Evolutionary conservation across 2,888 invertebrate species (phyloP).

Genomic region (Pecten maximus): DNA sequence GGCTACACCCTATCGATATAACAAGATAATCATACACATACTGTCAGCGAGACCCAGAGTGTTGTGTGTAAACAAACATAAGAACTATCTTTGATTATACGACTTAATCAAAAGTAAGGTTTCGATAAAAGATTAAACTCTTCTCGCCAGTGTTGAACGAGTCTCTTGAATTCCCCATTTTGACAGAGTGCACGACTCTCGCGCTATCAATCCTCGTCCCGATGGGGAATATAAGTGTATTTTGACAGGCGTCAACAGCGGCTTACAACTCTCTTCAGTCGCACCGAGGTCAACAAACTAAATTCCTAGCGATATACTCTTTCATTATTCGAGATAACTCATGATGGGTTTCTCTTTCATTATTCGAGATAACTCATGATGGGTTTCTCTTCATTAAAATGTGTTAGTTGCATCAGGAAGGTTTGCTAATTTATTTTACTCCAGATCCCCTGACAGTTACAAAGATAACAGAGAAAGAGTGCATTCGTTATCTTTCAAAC

Average conservation of each 20-base stretch:
- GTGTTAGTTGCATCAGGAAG: not conserved
- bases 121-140: not conserved
- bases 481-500: not conserved
- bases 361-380: not conserved
- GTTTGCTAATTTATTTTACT: not conserved
- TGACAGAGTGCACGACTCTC: not conserved
- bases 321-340: not conserved
- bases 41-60: not conserved
- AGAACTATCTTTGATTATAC: not conserved
- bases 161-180: not conserved
- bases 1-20: not conserved
- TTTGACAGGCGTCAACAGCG: not conserved
- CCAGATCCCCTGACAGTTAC: not conserved
- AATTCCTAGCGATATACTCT: not conserved
- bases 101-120: not conserved
- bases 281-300: not conserved
- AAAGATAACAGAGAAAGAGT: not conserved
- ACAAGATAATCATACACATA: not conserved
- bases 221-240: not conserved
- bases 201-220: not conserved
- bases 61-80: not conserved
- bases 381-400: not conserved
- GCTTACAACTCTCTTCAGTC: not conserved
- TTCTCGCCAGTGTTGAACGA: not conserved
- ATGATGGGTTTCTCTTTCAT: not conserved